A percentile compares a stretch with the other conserved stretches of the same genome.
phyloP scores from a whole-genome alignment of 2,888 invertebrate species.

The Dynastes tityus region DNA sequence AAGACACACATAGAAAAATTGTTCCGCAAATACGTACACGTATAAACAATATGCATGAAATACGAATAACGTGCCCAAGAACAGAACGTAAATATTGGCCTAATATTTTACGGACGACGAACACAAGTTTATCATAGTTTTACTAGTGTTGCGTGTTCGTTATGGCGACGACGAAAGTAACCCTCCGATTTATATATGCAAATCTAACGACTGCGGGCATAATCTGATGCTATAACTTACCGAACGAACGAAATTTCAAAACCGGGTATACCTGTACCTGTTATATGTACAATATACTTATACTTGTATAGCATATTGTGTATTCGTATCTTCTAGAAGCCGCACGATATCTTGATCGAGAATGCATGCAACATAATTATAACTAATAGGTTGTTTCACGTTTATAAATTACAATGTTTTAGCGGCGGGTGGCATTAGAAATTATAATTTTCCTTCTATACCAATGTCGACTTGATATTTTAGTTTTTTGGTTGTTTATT shows the following conservation, averaged over 20 bases:
- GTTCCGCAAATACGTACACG: constrained; percentile 25
- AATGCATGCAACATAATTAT: constrained; percentile 68
- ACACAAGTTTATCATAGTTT: constrained; percentile 65
- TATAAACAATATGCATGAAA: constrained; percentile 27
- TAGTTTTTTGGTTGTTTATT: constrained; percentile 8
- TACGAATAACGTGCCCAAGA: constrained; percentile 48
- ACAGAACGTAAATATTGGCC: constrained; percentile 52
- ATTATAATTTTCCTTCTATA: constrained; percentile 44
- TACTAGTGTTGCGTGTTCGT: constrained; percentile 63
- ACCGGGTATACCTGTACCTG: constrained; percentile 54
- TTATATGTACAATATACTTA: too few relatives aligned
- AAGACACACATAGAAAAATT: constrained; percentile 20
- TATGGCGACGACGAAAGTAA: constrained; percentile 57
- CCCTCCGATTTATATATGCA: constrained; percentile 64
- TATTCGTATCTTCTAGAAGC: constrained; percentile 52
- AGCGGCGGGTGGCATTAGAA: constrained; percentile 55
- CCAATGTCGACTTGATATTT: not conserved
- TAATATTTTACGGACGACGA: constrained; percentile 53
- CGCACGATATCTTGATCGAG: constrained; percentile 64
- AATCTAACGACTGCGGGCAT: constrained; percentile 60
- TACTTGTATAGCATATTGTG: not conserved
- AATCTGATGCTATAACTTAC: constrained; percentile 51
- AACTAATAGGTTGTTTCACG: constrained; percentile 69
- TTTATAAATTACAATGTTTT: constrained; percentile 58
- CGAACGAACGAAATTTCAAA: constrained; percentile 67